Percentiles rank a stretch among this genome's conserved stretches.
phyloP scores from a whole-genome alignment of 2,113 vertebrate species.

The Peromyscus californicus region DNA sequence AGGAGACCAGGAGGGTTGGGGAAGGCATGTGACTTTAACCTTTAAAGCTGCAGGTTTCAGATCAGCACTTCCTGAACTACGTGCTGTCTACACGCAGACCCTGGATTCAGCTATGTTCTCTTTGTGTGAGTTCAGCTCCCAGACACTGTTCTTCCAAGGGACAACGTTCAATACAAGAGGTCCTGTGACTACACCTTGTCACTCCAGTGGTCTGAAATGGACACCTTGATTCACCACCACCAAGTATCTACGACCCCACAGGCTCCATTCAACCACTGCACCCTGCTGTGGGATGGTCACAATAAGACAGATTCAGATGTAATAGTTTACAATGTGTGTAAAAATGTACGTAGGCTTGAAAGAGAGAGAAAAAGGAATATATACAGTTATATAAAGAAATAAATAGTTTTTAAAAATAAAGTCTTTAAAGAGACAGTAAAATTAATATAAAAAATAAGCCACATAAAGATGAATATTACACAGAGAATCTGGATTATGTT shows the following conservation, averaged over 20 bases:
- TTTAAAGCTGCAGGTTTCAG: background rate
- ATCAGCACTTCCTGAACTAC: background rate
- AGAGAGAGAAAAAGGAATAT: too few species aligned
- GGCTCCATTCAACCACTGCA: background rate
- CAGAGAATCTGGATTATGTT: too few species aligned
- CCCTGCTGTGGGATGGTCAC: too few species aligned
- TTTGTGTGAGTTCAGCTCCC: background rate
- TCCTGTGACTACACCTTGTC: background rate
- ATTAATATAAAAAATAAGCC: too few species aligned
- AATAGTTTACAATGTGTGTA: too few species aligned
- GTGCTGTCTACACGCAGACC: background rate
- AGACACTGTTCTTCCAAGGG: background rate
- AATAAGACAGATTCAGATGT: too few species aligned
- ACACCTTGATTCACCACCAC: background rate
- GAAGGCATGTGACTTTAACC: background rate
- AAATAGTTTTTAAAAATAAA: too few species aligned
- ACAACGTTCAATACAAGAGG: background rate
- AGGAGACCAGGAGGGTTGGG: rapidly evolving
- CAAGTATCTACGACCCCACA: background rate
- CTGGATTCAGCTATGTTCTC: background rate
- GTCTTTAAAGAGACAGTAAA: too few species aligned
- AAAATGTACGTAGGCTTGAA: too few species aligned
- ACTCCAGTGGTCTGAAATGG: background rate
- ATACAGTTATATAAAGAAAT: too few species aligned
- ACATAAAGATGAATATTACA: too few species aligned